These are phyloP conservation scores for Cyrtorhinus lividipennis DNA, from an alignment of 1,140 invertebrate genomes.

Conservation along the genomic window DNA sequence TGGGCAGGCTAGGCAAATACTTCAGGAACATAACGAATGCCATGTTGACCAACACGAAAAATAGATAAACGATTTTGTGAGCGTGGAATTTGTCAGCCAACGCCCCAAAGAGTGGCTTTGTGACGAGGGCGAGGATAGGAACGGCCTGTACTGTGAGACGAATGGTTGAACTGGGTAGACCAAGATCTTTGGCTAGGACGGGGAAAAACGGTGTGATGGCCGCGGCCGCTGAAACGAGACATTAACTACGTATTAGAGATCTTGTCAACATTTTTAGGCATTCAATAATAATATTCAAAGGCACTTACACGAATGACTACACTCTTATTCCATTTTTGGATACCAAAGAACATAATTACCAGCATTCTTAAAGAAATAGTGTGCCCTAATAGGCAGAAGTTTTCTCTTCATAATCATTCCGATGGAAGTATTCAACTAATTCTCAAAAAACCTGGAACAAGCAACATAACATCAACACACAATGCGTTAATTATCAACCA, in stretches of 20 bases:
- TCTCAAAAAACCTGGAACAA: too few species aligned
- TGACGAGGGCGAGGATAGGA: not conserved
- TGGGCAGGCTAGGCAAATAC: not conserved
- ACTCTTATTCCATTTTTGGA: too few species aligned
- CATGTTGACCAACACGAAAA: not conserved
- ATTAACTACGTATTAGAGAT: too few species aligned
- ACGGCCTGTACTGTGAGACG: constrained; percentile 1
- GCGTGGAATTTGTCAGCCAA: not conserved
- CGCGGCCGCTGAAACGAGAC: constrained; percentile 2
- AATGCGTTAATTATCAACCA: too few species aligned
- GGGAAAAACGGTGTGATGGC: constrained; percentile 13
- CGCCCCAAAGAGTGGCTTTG: not conserved
- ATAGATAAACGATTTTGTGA: not conserved
- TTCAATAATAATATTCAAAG: too few species aligned
- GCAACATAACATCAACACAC: too few species aligned
- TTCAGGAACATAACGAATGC: not conserved
- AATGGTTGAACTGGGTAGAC: not conserved
- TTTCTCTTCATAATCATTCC: constrained; percentile 5
- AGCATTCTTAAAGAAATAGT: constrained; percentile 1
- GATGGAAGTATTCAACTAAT: too few species aligned
- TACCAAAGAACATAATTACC: too few species aligned
- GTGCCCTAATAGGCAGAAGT: constrained; percentile 3
- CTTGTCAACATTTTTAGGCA: too few species aligned
- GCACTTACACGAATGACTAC: too few species aligned
- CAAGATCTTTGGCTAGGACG: constrained; percentile 11